Evolutionary conservation across 2,797 vertebrate species (phyloP), one percentile per base, ranked within the genome.

Genomic region (Dendrocincla fuliginosa): DNA sequence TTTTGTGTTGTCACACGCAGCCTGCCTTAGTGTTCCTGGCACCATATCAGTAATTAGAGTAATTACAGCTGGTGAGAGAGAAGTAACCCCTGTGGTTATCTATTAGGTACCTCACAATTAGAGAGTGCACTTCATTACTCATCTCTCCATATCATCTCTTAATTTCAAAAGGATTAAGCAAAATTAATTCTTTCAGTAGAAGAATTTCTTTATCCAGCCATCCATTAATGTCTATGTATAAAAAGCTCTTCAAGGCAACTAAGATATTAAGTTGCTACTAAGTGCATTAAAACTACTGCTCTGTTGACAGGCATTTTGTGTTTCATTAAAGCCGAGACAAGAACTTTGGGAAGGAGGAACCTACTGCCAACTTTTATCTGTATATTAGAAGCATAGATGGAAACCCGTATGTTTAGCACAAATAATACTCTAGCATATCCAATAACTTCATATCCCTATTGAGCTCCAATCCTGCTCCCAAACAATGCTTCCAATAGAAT

Each of bases 51-150:
- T 96, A 96, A 97, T 97, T 97, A 97, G 90, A 93, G 89, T 97
- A 97, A 98, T 98, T 98, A 97, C 89, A 96, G 96, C 90, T 93
- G 83, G 95, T 74, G 91, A 95, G 91, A 97, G 69, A 96, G 93
- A 87, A 91, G 91, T 96, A 97, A 97, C 94, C 94, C 94, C 96
- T 64, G 96, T 97, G 96, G 95, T 97, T 97, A 98, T 96, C 95
- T 97, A 94, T 95, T 94, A 97, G 94, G 95, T 93, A 95, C 93
- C 96, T 96, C 93, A 90, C 94, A 96, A 97, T 97, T 96, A 92
- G 89, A 87, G 33, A 94, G 89, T 83, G 71, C 83, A 95, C 95
- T 97, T 96, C 94, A 97, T 97, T 97, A 96, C 89, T 95, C 89
- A 96, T 95, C 86, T 95, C 93, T 92, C 65, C 2, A 3, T 81